A percentile compares a stretch with the other conserved stretches of the same genome.
Conservation (phyloP, 2,797 vertebrate species). For the Odontamblyopus rebecca region DNA sequence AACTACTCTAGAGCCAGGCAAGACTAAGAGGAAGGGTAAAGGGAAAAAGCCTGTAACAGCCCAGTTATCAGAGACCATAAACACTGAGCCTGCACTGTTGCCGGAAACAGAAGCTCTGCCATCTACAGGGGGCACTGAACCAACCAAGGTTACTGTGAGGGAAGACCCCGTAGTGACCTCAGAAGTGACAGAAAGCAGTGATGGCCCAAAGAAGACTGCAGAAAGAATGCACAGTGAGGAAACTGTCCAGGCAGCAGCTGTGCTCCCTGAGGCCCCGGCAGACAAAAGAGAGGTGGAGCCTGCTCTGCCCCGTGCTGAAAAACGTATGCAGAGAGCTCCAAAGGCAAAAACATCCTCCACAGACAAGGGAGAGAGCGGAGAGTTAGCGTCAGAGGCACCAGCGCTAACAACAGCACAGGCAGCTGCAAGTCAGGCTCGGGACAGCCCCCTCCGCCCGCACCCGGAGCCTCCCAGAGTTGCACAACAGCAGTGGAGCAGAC, state of each 20-base stretch:
- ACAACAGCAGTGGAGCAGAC: conserved; percentile 74
- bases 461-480: conserved; percentile 79
- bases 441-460: conserved; percentile 69
- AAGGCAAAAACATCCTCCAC: conserved; percentile 79
- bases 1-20: conserved; percentile 51
- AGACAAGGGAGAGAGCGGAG: conserved; percentile 69
- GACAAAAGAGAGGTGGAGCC: conserved; percentile 79
- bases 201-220: conserved; percentile 61
- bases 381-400: conserved; percentile 73
- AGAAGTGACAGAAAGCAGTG: conserved; percentile 42
- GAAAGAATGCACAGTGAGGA: conserved; percentile 73
- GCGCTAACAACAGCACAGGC: conserved; percentile 62
- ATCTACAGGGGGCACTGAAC: conserved; percentile 41
- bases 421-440: conserved; percentile 62
- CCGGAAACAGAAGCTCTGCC: conserved; percentile 39
- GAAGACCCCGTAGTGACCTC: conserved; percentile 36
- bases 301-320: conserved; percentile 61
- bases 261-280: conserved; percentile 72
- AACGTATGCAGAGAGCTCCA: conserved; percentile 79
- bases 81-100: conserved; percentile 36
- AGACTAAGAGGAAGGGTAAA: conserved; percentile 66
- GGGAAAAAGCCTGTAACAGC: conserved; percentile 62
- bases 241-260: conserved; percentile 74
- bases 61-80: conserved; percentile 30
- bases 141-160: conserved; percentile 34